Base-by-base conservation (phyloP, 2,113 vertebrate species). In the Leptobrachium leishanense region DNA sequence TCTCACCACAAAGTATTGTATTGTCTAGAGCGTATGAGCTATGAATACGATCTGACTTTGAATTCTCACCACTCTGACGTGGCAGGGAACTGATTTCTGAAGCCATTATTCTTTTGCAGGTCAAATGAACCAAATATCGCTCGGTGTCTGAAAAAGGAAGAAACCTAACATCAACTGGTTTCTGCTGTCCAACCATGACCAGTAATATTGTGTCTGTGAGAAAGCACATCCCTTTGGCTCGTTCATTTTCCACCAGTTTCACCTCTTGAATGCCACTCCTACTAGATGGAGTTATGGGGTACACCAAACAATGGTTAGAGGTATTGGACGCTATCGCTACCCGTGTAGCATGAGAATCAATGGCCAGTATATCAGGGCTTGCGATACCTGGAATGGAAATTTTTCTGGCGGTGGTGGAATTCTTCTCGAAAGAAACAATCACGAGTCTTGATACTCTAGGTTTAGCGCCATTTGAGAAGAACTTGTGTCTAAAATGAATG, bases 171-270 rank as follows among this genome's bases (percentile, higher is more conserved):
- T 99, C 96, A 6, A 39, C 90, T 79, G 92, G 88, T 86, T 95
- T 97, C 76, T 94, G 97, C 76, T 72, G 92, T 81, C 97, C 98
- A 68, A 97, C 92, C 87, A 97, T 91, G 82, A 99, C 84, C 50
- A 99, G 77, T 83, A 99, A 87, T 72, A 92, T 87, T 83, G 91
- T 95, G 67, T 95, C 92, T 20, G 85, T 94, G 81, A 98, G 88
- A 86, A 99, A 99, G 83, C 95, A 96, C 1, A 98, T 66, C 0
- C 98, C 98, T 87, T 99, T 99, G 3, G 96, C 95, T 71, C 93
- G 92, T 82, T 99, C 97, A 0, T 87, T 93, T 13, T 89, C 89
- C 85, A 95, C 94, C 41, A 99, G 89, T 0, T 94, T 94, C 84
- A 99, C 94, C 83, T 96, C 95, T 85, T 97, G 96, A 72, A 94